Evolutionary conservation across 2,797 vertebrate genomes (phyloP), one percentile per base, ranked within the genome.

Genomic region (Hemitrygon akajei): DNA sequence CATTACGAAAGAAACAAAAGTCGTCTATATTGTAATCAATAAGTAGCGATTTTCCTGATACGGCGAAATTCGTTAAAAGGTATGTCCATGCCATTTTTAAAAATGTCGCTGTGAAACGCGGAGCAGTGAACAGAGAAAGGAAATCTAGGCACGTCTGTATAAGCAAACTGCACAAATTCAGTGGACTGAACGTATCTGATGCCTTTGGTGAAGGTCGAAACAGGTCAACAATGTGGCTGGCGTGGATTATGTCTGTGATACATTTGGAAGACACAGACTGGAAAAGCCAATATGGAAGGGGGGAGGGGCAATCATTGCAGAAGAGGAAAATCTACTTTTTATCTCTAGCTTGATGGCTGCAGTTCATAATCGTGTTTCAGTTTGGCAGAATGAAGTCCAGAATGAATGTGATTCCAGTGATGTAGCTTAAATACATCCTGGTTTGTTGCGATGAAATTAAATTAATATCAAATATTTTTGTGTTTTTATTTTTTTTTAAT

Each of bases 181-280:
- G 60, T 37, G 63, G 20, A 75, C 40, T 75, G 71, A 69, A 56
- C 71, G 40, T 37, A 47, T 30, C 69, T 93, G 14, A 30, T 93
- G 73, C 91, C 91, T 93, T 76, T 30, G 37, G 40, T 93, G 71
- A 76, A 75, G 91, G 91, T 93, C 69, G 73, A 56, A 93, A 2
- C 40, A 9, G 73, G 91, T 76, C 71, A 93, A 40, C 47, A 76
- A 75, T 58, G 63, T 40, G 40, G 37, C n/a, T 40, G 16, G 71
- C 73, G 71, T 58, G 40, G 14, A 76, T 93, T 56, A 76, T 93
- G 91, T 75, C 25, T 92, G 37, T 30, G 71, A 58, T 76, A n/a
- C 37, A 93, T 93, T 30, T 93, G 40, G 20, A 75, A 93, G 40
- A n/a, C 58, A 56, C 69, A n/a, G 91, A 37, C 66, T 37, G 60